Conservation (phyloP, 1,140 invertebrate genomes). For the Nasonia giraulti region DNA sequence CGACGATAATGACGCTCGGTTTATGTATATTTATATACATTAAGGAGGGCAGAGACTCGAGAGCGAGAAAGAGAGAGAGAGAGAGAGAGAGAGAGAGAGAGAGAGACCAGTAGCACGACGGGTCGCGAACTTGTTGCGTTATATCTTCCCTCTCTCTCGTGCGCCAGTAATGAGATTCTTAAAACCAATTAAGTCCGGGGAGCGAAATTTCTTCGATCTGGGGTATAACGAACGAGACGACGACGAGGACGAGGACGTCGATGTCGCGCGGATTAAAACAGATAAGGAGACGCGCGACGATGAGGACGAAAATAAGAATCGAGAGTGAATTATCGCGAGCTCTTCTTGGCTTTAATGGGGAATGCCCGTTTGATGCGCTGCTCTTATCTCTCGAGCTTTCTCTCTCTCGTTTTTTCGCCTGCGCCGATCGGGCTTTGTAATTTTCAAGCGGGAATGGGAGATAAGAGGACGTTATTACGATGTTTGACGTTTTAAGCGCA, state of each 20-base stretch:
- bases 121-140: conserved; percentile 13
- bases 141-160: neutral
- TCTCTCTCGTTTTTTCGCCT: neutral
- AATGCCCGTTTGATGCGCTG: neutral
- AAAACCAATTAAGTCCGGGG: conserved; percentile 29
- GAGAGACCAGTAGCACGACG: neutral
- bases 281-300: neutral
- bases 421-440: conserved; percentile 9
- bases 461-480: conserved; percentile 6
- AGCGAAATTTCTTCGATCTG: conserved; percentile 12
- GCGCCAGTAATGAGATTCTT: conserved; percentile 40
- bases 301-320: conserved; percentile 3
- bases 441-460: conserved; percentile 20
- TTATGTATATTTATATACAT: conserved; percentile 6
- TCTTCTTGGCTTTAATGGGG: neutral
- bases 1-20: conserved; percentile 23
- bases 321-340: conserved; percentile 1
- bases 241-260: neutral
- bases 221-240: neutral
- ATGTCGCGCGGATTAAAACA: neutral
- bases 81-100: no score
- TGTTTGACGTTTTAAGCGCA: conserved; percentile 25
- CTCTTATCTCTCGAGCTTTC: neutral
- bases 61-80: neutral
- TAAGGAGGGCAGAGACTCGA: neutral